phyloP scores from a whole-genome alignment of 2,797 vertebrate genomes.

The Choloepus didactylus region DNA sequence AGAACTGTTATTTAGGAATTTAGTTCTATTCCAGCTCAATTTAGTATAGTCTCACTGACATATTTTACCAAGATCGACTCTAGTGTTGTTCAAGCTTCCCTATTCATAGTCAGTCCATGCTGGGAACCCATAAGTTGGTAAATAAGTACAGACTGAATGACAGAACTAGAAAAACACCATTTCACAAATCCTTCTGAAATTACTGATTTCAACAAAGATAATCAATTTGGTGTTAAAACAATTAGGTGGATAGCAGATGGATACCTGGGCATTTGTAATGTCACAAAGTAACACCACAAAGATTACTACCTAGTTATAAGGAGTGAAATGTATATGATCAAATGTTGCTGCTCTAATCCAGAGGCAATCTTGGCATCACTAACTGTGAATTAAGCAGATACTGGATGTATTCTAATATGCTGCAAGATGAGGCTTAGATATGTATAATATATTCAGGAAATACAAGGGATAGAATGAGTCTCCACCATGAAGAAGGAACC shows the following conservation, averaged over 20 bases:
- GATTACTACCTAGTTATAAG: not conserved
- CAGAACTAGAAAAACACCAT: not conserved
- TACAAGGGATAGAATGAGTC: not conserved
- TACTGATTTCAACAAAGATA: not conserved
- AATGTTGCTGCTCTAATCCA: not conserved
- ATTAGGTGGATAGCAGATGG: not conserved
- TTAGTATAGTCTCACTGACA: not conserved
- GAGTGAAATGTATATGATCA: not conserved
- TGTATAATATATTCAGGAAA: not conserved
- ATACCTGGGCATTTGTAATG: not conserved
- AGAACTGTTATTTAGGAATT: not conserved
- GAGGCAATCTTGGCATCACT: not conserved
- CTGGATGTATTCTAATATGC: not conserved
- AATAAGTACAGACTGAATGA: not conserved
- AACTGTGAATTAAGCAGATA: not conserved
- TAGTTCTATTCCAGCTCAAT: not conserved
- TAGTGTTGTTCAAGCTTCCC: not conserved
- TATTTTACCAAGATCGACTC: not conserved
- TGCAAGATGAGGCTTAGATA: not conserved
- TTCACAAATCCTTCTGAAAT: not conserved
- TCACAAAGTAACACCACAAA: not conserved
- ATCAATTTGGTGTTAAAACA: not conserved
- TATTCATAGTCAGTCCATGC: not conserved
- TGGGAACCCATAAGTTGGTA: not conserved
- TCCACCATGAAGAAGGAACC: not conserved